phyloP scores from a whole-genome alignment of 2,888 invertebrate genomes.

The Acleris holmiana region DNA sequence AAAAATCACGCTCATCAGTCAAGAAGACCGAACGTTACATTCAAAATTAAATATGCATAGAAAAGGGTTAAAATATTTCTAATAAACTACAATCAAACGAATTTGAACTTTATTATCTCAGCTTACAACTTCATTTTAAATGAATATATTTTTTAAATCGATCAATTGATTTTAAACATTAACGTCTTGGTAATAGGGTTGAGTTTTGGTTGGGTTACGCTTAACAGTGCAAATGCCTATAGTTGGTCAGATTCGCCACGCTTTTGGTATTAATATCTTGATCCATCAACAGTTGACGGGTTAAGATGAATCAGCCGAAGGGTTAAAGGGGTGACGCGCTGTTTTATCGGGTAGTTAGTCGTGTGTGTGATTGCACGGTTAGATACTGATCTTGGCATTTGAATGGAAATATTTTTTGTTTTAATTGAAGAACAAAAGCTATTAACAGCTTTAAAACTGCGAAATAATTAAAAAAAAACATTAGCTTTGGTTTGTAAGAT shows the following conservation, averaged over 20 bases:
- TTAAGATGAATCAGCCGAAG: conserved; percentile 77
- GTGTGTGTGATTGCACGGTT: conserved; percentile 42
- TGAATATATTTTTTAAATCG: background rate
- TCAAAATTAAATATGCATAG: conserved; percentile 71
- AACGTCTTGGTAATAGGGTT: background rate
- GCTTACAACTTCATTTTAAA: background rate
- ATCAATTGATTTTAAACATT: background rate
- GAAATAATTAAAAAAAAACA: too few relatives aligned
- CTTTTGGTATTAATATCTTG: conserved; percentile 82
- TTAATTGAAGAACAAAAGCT: background rate
- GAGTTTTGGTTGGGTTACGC: background rate
- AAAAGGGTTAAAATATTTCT: conserved; percentile 40
- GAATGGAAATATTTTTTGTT: background rate
- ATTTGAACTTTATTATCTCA: background rate
- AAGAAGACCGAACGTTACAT: conserved; percentile 55
- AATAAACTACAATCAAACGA: background rate
- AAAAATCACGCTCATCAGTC: conserved; percentile 61
- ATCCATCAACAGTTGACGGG: conserved; percentile 81
- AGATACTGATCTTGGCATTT: conserved; percentile 25
- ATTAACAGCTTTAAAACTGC: background rate
- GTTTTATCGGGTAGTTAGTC: conserved; percentile 38
- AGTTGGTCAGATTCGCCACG: conserved; percentile 80
- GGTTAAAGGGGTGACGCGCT: conserved; percentile 55
- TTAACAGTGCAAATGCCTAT: conserved; percentile 60
- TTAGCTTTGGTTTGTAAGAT: too few relatives aligned